Conservation (phyloP, 2,113 vertebrate species). For the Sceloporus tristichus region DNA sequence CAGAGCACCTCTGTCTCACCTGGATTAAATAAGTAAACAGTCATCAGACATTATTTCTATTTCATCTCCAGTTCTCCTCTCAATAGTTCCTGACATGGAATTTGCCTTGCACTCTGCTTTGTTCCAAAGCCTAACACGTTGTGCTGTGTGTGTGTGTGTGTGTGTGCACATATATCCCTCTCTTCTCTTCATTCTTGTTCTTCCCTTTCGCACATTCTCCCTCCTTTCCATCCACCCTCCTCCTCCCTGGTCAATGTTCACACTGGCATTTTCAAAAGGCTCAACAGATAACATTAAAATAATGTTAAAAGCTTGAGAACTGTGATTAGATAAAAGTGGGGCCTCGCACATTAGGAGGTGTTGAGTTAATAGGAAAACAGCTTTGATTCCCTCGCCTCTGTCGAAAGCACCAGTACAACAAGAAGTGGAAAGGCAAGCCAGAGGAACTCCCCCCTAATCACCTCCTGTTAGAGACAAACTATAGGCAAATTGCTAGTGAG, state of each 20-base stretch:
- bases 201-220: too few species aligned
- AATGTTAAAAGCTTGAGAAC: conserved; percentile 49
- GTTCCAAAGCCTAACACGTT: neutral
- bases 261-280: conserved; percentile 50
- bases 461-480: conserved; percentile 77
- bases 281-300: conserved; percentile 38
- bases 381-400: conserved; percentile 69
- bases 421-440: conserved; percentile 68
- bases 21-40: too few species aligned
- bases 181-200: neutral
- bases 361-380: conserved; percentile 78
- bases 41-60: neutral
- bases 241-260: neutral
- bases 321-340: conserved; percentile 70
- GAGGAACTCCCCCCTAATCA: conserved; percentile 80
- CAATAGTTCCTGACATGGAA: neutral
- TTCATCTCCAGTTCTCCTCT: neutral
- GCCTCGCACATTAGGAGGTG: conserved; percentile 71
- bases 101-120: neutral
- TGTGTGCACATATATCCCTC: conserved; percentile 15
- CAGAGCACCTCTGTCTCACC: too few species aligned
- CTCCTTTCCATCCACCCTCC: neutral
- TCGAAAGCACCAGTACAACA: conserved; percentile 68
- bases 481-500: conserved; percentile 83
- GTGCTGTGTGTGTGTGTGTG: conserved; percentile 32